Evolutionary conservation across 2,797 vertebrate genomes (phyloP).

Genomic region (Esox lucius): DNA sequence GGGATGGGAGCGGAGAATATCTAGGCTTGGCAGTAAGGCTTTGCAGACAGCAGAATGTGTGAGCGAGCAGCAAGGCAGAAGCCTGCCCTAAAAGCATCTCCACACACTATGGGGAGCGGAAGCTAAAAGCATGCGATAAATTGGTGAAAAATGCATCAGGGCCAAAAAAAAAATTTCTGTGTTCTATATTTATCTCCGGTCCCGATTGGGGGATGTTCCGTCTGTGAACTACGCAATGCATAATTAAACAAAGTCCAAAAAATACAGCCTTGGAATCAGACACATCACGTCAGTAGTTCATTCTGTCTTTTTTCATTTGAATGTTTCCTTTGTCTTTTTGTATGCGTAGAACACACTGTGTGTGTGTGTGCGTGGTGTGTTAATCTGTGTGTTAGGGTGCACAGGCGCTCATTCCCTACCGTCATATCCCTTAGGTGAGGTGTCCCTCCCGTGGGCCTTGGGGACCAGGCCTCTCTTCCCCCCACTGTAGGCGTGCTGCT

Average conservation of each 20-base stretch:
- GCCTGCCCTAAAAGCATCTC: conserved; percentile 53
- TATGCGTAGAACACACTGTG: not conserved
- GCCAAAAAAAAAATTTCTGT: not conserved
- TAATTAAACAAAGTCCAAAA: not conserved
- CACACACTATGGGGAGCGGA: conserved; percentile 10
- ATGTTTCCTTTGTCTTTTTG: not conserved
- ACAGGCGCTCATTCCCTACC: conserved; percentile 73
- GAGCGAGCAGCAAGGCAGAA: conserved; percentile 33
- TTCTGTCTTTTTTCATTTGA: not conserved
- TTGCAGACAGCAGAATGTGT: conserved; percentile 15
- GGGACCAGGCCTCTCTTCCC: conserved; percentile 88
- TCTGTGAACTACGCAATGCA: not conserved
- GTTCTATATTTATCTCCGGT: not conserved
- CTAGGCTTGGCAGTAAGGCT: conserved; percentile 16
- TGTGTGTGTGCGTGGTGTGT: not conserved
- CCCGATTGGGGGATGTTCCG: not conserved
- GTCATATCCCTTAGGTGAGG: conserved; percentile 94
- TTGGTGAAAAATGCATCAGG: conserved; percentile 49
- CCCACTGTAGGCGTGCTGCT: conserved; percentile 75
- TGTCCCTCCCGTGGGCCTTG: conserved; percentile 90
- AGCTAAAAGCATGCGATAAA: not conserved
- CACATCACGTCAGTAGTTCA: not conserved
- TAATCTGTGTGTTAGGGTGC: not conserved
- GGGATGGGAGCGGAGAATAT: conserved; percentile 11
- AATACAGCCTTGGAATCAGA: not conserved